Percentiles rank a stretch among this genome's conserved stretches.
These are phyloP conservation scores for Pterocles burchelli DNA, from an alignment of 2,113 vertebrate genomes.

Conservation along the genomic window DNA sequence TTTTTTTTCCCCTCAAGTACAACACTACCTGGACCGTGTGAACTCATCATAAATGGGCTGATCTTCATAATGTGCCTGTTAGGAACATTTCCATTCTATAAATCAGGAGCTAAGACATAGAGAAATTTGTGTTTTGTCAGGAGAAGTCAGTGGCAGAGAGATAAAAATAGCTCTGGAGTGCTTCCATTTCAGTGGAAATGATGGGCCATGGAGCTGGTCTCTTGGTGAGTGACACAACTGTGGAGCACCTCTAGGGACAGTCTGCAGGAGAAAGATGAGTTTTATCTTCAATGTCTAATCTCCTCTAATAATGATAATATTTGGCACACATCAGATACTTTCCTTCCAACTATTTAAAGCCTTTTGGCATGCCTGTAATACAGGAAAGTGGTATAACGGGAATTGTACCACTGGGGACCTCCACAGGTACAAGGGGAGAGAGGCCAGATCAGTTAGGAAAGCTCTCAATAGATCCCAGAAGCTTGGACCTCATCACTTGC, in stretches of 20 bases:
- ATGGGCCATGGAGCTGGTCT: neutral
- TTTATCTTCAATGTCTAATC: neutral
- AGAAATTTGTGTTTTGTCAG: neutral
- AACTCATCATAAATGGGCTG: neutral
- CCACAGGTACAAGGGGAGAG: neutral
- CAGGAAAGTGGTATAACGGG: neutral
- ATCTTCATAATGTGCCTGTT: neutral
- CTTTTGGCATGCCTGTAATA: neutral
- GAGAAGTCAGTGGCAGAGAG: neutral
- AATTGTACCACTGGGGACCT: neutral
- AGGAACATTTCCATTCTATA: neutral
- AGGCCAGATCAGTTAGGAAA: neutral
- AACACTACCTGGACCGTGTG: neutral
- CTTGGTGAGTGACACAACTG: neutral
- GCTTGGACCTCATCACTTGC: neutral
- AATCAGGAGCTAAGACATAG: neutral
- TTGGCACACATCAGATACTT: neutral
- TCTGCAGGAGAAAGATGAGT: neutral
- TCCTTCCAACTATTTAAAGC: neutral
- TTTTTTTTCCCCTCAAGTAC: accelerated
- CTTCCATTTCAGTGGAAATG: neutral
- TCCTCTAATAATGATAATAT: neutral
- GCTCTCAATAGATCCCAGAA: neutral
- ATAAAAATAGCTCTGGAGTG: neutral
- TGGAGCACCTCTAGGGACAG: neutral